Conservation (phyloP, 1,140 invertebrate genomes). For the Hormaphis cornu region DNA sequence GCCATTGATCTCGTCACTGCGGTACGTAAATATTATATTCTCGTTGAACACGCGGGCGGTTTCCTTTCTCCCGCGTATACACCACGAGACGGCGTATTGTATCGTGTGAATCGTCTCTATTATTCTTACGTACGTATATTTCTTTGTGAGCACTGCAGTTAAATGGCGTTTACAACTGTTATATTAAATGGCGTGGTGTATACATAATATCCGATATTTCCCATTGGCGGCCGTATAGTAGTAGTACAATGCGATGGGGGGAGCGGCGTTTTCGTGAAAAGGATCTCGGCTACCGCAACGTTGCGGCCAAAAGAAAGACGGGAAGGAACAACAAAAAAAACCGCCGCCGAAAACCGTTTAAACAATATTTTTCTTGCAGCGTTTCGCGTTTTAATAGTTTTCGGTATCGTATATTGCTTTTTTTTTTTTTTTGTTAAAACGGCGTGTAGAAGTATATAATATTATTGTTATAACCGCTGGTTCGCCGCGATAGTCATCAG, state of each 20-base stretch:
- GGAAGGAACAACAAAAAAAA: neutral
- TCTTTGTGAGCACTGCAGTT: too few relatives aligned
- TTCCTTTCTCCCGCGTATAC: neutral
- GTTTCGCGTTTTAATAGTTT: conserved; percentile 23
- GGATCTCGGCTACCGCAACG: neutral
- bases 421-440: neutral
- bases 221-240: neutral
- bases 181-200: too few relatives aligned
- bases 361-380: conserved; percentile 26
- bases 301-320: too few relatives aligned
- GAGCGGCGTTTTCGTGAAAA: conserved; percentile 7
- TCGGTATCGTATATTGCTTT: neutral
- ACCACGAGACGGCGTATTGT: too few relatives aligned
- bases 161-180: too few relatives aligned
- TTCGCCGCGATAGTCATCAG: conserved; percentile 23
- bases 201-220: too few relatives aligned
- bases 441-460: conserved; percentile 4
- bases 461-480: too few relatives aligned
- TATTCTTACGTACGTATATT: too few relatives aligned
- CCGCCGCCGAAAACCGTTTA: conserved; percentile 7
- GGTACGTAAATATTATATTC: too few relatives aligned
- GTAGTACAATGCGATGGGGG: too few relatives aligned
- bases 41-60: conserved; percentile 1
- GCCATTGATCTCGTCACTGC: conserved; percentile 18
- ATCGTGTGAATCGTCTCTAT: too few relatives aligned